Percentiles rank a stretch among this genome's conserved stretches.
Conservation (phyloP, 2,888 invertebrate genomes). For the Ophion ellenae region DNA sequence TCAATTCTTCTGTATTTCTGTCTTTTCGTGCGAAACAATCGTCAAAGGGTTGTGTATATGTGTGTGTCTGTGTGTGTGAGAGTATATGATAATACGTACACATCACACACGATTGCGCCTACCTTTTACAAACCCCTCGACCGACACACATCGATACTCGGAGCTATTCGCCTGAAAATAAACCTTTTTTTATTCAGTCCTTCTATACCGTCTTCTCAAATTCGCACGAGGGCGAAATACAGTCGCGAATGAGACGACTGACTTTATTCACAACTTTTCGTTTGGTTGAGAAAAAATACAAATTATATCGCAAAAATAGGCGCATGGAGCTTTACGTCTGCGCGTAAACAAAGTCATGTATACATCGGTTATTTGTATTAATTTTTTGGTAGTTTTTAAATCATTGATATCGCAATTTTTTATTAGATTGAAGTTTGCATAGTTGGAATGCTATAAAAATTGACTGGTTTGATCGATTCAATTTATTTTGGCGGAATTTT, state of each 20-base stretch:
- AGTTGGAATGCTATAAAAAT: no score
- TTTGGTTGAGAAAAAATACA: background rate
- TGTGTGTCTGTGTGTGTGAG: background rate
- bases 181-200: background rate
- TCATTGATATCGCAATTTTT: no score
- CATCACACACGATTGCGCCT: constrained; percentile 34
- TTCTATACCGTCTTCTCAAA: background rate
- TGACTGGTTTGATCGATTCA: no score
- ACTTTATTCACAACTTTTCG: background rate
- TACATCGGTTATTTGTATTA: no score
- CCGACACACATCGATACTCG: constrained; percentile 27
- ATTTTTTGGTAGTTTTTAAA: no score
- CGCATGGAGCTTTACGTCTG: background rate
- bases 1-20: constrained; percentile 16
- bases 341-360: no score
- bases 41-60: constrained; percentile 47
- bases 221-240: background rate
- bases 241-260: background rate
- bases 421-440: no score
- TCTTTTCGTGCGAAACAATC: constrained; percentile 59
- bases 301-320: background rate
- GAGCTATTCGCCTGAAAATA: constrained; percentile 32
- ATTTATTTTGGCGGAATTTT: no score
- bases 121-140: constrained; percentile 36
- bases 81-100: background rate